Evolutionary conservation across 2,888 invertebrate genomes (phyloP).

Genomic region (Polietes domitor): DNA sequence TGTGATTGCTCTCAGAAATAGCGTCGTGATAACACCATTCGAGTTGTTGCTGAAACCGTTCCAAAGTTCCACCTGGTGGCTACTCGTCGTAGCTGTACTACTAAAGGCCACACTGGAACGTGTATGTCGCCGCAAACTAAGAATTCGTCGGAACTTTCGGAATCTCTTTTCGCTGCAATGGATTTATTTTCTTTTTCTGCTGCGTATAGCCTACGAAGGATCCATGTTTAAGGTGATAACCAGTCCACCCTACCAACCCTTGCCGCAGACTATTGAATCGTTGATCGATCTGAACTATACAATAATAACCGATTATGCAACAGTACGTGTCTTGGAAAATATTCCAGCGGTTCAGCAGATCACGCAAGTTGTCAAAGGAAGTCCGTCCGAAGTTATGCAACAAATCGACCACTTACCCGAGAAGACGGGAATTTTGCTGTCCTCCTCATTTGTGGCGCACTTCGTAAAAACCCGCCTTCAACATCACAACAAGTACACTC

Average conservation of each 20-base stretch:
- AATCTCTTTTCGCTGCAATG: slow-evolving; percentile 30
- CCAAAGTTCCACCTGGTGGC: background rate
- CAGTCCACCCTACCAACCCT: slow-evolving; percentile 68
- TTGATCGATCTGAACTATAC: slow-evolving; percentile 57
- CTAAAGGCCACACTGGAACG: background rate
- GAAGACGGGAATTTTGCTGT: background rate
- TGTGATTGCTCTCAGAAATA: slow-evolving; percentile 31
- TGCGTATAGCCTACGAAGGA: slow-evolving; percentile 71
- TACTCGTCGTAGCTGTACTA: background rate
- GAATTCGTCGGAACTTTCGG: background rate
- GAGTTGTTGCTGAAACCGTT: slow-evolving; percentile 22
- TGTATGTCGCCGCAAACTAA: background rate
- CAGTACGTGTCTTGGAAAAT: slow-evolving; percentile 62
- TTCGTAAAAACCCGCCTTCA: slow-evolving; percentile 55
- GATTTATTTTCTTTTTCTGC: slow-evolving; percentile 62
- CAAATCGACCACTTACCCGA: background rate
- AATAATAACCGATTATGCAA: slow-evolving; percentile 69
- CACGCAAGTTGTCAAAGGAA: background rate
- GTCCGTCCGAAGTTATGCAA: background rate
- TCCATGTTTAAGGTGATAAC: slow-evolving; percentile 71
- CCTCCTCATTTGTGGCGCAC: slow-evolving; percentile 40
- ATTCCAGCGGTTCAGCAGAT: slow-evolving; percentile 50
- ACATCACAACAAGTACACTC: slow-evolving; percentile 38
- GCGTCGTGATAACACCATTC: background rate
- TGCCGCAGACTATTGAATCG: slow-evolving; percentile 68